Conservation (phyloP, 2,113 vertebrate genomes). For the Eidolon helvum region DNA sequence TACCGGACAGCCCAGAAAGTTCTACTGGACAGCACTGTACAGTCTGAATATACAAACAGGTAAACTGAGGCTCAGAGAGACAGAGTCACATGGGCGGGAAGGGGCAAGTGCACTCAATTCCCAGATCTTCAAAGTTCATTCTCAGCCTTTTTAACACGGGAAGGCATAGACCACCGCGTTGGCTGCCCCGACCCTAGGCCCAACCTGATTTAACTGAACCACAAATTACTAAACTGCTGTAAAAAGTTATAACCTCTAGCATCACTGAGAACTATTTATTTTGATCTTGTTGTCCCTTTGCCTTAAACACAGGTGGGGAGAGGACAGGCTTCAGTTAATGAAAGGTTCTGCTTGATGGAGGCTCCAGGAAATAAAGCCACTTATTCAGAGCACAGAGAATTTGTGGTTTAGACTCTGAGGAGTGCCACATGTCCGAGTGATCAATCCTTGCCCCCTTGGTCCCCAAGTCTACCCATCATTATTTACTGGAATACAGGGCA, state of each 20-base stretch:
- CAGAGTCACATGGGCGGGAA: neutral
- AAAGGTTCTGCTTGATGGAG: neutral
- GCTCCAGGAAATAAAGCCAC: neutral
- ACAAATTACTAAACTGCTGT: neutral
- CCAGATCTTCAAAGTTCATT: neutral
- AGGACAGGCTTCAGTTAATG: neutral
- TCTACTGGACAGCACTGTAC: fast-evolving
- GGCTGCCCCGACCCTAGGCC: neutral
- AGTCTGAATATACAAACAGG: fast-evolving
- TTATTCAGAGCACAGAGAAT: no score
- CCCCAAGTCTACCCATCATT: neutral
- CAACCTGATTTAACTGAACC: neutral
- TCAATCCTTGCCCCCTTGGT: fast-evolving
- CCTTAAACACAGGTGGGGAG: neutral
- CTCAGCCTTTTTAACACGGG: neutral
- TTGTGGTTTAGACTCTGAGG: neutral
- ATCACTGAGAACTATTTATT: neutral
- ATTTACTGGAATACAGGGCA: fast-evolving
- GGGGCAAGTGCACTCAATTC: neutral
- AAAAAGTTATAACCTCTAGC: neutral
- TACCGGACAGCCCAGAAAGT: neutral
- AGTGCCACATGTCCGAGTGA: fast-evolving
- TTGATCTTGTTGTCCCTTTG: neutral
- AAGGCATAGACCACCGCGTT: neutral
- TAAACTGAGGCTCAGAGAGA: neutral